phyloP scores from a whole-genome alignment of 2,888 invertebrate genomes.

The Cataglyphis cursor region DNA sequence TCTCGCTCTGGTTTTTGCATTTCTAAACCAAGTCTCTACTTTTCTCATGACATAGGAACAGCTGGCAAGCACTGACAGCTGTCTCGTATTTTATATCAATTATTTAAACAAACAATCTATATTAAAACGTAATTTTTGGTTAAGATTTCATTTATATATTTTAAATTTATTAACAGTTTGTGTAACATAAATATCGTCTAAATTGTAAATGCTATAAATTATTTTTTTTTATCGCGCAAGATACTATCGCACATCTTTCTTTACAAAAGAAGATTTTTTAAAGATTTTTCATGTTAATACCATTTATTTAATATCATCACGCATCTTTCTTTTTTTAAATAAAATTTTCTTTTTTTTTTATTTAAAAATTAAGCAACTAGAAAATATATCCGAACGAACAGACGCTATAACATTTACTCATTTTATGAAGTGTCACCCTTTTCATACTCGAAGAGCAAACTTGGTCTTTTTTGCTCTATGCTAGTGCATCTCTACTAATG shows the following conservation, averaged over 20 bases:
- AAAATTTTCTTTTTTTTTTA: conserved; percentile 5
- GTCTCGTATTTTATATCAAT: background rate
- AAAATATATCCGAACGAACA: conserved; percentile 55
- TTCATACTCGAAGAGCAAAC: conserved; percentile 59
- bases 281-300: background rate
- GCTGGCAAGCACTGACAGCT: conserved; percentile 42
- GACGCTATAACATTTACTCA: conserved; percentile 65
- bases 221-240: background rate
- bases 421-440: conserved; percentile 60
- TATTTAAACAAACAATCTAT: background rate
- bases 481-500: conserved; percentile 56
- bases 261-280: background rate
- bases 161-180: background rate
- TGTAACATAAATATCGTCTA: background rate
- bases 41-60: conserved; percentile 55
- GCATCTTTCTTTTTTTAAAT: no score
- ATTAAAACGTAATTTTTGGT: background rate
- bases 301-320: background rate
- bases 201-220: background rate
- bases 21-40: conserved; percentile 38
- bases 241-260: background rate
- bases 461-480: conserved; percentile 59
- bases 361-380: background rate
- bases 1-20: conserved; percentile 63
- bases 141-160: background rate